A percentile compares a stretch with the other conserved stretches of the same genome.
Conservation (phyloP, 1,140 invertebrate genomes). For the Drosophila micromelanica region DNA sequence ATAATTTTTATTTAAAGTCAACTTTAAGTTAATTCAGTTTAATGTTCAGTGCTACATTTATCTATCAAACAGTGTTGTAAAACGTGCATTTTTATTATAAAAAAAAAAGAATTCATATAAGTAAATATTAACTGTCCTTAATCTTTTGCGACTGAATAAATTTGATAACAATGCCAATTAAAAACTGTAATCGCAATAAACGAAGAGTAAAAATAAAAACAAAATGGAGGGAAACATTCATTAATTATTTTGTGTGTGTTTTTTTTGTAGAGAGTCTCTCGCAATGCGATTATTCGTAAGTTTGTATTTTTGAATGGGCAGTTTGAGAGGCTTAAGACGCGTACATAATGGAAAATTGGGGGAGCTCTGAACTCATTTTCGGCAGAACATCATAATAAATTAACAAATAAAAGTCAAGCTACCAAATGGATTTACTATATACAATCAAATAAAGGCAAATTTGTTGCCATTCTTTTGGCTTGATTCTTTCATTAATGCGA, state of each 20-base stretch:
- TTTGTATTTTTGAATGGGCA: constrained; percentile 46
- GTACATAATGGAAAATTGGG: constrained; percentile 73
- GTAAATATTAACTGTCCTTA: neutral
- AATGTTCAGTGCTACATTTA: too few species aligned
- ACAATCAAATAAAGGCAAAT: constrained; percentile 74
- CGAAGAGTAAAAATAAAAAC: neutral
- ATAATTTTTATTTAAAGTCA: neutral
- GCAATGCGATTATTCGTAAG: constrained; percentile 18
- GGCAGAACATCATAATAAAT: constrained; percentile 78
- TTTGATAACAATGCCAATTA: constrained; percentile 5
- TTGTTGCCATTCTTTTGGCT: constrained; percentile 48
- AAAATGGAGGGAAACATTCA: constrained; percentile 54
- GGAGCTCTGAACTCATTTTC: constrained; percentile 75
- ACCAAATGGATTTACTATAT: constrained; percentile 61
- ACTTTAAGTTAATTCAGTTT: neutral
- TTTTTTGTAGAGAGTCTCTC: constrained; percentile 1
- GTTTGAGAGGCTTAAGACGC: constrained; percentile 66
- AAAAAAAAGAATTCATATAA: neutral
- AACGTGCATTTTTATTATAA: too few species aligned
- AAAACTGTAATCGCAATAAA: neutral
- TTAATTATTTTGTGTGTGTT: constrained; percentile 57
- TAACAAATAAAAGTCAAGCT: constrained; percentile 75
- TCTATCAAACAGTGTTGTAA: too few species aligned
- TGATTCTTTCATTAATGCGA: constrained; percentile 55
- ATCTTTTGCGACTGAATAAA: neutral